Conservation (phyloP, 2,888 invertebrate species). For the Epinotia ramella region DNA sequence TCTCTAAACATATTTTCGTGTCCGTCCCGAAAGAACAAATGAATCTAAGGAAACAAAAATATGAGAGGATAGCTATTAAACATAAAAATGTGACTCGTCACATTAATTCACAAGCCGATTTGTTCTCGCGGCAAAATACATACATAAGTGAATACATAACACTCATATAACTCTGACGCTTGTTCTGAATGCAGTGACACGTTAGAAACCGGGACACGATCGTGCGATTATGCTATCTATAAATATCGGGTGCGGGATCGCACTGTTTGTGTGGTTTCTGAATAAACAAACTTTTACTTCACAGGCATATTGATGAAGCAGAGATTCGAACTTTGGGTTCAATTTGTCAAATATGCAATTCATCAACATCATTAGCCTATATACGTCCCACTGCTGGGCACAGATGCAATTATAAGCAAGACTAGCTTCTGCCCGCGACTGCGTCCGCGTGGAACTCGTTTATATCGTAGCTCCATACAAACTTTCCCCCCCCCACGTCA, state of each 20-base stretch:
- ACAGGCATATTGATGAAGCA: neutral
- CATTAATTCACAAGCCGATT: constrained; percentile 68
- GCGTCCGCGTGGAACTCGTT: too few species aligned
- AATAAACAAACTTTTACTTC: neutral
- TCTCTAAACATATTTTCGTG: neutral
- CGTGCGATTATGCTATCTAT: constrained; percentile 23
- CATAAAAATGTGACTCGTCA: constrained; percentile 50
- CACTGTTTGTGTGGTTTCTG: constrained; percentile 9
- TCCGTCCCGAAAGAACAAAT: neutral
- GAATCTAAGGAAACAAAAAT: neutral
- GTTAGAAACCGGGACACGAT: constrained; percentile 27
- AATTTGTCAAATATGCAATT: neutral
- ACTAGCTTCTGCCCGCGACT: too few species aligned
- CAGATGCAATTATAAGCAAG: neutral
- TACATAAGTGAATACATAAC: constrained; percentile 53
- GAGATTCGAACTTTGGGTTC: neutral
- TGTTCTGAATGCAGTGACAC: constrained; percentile 23
- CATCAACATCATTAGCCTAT: neutral
- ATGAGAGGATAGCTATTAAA: constrained; percentile 17
- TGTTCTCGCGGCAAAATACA: constrained; percentile 53
- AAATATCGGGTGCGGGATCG: constrained; percentile 25
- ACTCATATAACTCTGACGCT: constrained; percentile 12
- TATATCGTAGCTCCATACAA: too few species aligned
- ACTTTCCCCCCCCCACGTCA: too few species aligned
- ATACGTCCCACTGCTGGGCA: too few species aligned